These are phyloP conservation scores for Tiliacea citrago DNA, from an alignment of 2,888 invertebrate genomes.

Conservation along the genomic window DNA sequence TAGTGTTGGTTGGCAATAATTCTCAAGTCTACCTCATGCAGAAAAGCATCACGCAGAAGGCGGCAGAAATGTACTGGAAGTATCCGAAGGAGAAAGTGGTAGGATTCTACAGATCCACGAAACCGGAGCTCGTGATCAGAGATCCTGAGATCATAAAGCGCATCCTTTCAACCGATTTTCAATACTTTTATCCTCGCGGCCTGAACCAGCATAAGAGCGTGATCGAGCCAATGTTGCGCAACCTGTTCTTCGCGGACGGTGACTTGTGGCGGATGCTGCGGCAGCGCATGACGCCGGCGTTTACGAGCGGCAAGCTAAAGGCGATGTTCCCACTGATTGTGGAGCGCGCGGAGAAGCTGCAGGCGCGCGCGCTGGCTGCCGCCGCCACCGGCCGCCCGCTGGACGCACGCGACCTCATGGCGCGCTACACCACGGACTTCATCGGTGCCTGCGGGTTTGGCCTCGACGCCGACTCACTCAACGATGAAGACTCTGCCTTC, in stretches of 20 bases:
- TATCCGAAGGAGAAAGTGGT: slow-evolving; percentile 78
- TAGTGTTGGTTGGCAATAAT: slow-evolving; percentile 73
- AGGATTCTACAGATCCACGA: slow-evolving; percentile 74
- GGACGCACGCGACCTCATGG: slow-evolving; percentile 81
- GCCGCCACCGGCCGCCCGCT: slow-evolving; percentile 66
- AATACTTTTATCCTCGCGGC: slow-evolving; percentile 74
- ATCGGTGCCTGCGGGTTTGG: slow-evolving; percentile 82
- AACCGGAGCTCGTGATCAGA: slow-evolving; percentile 73
- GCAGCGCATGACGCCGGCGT: slow-evolving; percentile 82
- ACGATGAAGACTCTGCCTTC: slow-evolving; percentile 77
- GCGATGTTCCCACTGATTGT: slow-evolving; percentile 83
- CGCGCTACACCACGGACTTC: slow-evolving; percentile 81
- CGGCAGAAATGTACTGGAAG: slow-evolving; percentile 74
- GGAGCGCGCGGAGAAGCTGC: slow-evolving; percentile 77
- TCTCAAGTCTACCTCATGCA: slow-evolving; percentile 62
- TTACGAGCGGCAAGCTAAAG: slow-evolving; percentile 80
- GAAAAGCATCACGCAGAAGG: slow-evolving; percentile 73
- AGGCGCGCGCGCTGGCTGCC: slow-evolving; percentile 68
- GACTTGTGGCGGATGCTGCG: slow-evolving; percentile 81
- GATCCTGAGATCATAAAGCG: slow-evolving; percentile 77
- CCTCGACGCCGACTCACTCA: slow-evolving; percentile 77
- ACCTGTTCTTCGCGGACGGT: slow-evolving; percentile 80
- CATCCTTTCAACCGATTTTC: slow-evolving; percentile 74
- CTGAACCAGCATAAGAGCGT: slow-evolving; percentile 70
- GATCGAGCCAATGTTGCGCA: slow-evolving; percentile 77